Base-by-base conservation (phyloP, 1,140 invertebrate species). In the Tetragonula clypearis region DNA sequence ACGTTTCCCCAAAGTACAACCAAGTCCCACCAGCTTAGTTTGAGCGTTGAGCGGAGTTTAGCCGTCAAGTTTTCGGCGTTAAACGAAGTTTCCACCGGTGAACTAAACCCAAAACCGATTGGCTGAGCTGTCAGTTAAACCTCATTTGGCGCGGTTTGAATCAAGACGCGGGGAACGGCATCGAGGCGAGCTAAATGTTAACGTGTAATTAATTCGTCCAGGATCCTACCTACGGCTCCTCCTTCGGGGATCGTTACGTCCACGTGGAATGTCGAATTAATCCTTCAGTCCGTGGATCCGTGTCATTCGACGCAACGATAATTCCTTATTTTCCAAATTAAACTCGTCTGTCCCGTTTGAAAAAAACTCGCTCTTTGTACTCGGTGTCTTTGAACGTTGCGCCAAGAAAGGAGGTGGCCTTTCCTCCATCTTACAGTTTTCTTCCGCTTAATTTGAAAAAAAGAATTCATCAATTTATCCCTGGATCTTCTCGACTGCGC, bases 21-120 rank as follows among this genome's bases (percentile, higher is more conserved):
- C 74, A 85, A 80, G 68, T 85, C 58, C 69, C 30, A 19, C 41
- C 69, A 73, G 77, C 69, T 81, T 74, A 65, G 78, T 85, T 56
- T 56, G 41, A 81, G 58, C 69, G 69, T 72, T 81, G 65, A 79
- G n/a, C 74, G 30, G 41, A 84, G 68, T 79, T 84, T 79, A 60
- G 66, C 56, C 35, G 41, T 26, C 66, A 72, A 62, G 76, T 79
- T 56, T n/a, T 41, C 14, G 56, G 41, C 66, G 26, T 79, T 72
- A 58, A 85, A 65, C 77, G 83, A 79, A 84, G 69, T 84, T 84
- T 79, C 41, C 72, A 79, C 82, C 56, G 66, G n/a, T 8, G 58
- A 15, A 66, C 56, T 21, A 62, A 62, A 49, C 65, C 66, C 35
- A n/a, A 30, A 23, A 58, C 26, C 55, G 82, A 84, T 84, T 60